Evolutionary conservation across 2,888 invertebrate species (phyloP).

Genomic region (Lycia hirtaria): DNA sequence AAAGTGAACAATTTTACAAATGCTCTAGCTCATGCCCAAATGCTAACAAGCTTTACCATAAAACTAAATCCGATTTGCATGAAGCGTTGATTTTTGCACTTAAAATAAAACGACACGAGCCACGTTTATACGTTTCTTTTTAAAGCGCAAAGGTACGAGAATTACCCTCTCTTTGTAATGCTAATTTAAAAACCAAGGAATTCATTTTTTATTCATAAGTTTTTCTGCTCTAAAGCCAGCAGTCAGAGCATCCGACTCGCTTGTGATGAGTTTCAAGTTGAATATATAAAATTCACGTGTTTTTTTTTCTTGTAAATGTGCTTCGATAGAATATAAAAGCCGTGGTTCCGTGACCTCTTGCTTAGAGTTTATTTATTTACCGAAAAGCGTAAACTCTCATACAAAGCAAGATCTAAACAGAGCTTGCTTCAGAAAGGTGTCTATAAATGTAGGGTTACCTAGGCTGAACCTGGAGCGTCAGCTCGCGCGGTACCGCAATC

Average conservation of each 20-base stretch:
- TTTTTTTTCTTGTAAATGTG: conserved; percentile 49
- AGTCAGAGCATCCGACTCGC: conserved; percentile 77
- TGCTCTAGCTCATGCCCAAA: background rate
- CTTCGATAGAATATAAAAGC: conserved; percentile 45
- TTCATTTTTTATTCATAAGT: conserved; percentile 86
- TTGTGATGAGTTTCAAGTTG: conserved; percentile 74
- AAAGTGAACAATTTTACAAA: too few species aligned
- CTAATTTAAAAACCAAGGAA: conserved; percentile 85
- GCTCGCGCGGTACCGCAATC: too few species aligned
- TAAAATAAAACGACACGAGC: conserved; percentile 74
- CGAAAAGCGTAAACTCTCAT: conserved; percentile 21
- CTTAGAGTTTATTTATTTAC: conserved; percentile 35
- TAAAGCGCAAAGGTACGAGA: conserved; percentile 78
- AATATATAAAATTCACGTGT: conserved; percentile 61
- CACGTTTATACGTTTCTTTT: conserved; percentile 77
- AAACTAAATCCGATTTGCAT: conserved; percentile 42
- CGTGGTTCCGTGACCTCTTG: conserved; percentile 43
- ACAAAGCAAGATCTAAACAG: too few species aligned
- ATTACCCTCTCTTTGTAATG: conserved; percentile 84
- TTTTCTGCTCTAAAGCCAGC: conserved; percentile 81
- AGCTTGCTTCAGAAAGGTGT: too few species aligned
- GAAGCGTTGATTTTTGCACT: conserved; percentile 72
- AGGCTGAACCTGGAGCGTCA: too few species aligned
- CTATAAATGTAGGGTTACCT: too few species aligned
- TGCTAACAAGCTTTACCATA: conserved; percentile 4